These are phyloP conservation scores for Sakesphorus luctuosus DNA, from an alignment of 2,113 vertebrate genomes.

Conservation along the genomic window DNA sequence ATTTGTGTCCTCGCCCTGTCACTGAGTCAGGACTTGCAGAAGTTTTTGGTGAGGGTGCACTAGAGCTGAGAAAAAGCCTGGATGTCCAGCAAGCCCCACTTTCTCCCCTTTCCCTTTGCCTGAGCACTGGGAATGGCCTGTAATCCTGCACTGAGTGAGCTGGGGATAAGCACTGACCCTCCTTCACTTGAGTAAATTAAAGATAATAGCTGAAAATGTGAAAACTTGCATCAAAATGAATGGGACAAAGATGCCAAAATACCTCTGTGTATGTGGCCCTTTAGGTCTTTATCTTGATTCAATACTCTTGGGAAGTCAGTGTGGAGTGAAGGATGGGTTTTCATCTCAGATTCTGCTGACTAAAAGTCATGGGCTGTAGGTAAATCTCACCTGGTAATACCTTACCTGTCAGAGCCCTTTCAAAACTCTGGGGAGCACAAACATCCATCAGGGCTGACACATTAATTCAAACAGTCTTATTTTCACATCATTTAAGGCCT, in stretches of 20 bases:
- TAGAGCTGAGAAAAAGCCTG: neutral
- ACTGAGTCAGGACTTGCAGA: neutral
- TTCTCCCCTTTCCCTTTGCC: neutral
- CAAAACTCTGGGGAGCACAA: neutral
- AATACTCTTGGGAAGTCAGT: constrained; percentile 40
- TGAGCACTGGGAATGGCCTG: neutral
- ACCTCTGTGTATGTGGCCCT: constrained; percentile 6
- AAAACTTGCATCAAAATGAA: constrained; percentile 6
- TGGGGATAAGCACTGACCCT: neutral
- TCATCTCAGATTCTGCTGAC: constrained; percentile 25
- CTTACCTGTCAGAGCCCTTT: constrained; percentile 30
- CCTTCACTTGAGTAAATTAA: neutral
- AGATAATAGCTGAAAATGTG: constrained; percentile 3
- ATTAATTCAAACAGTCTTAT: constrained; percentile 40
- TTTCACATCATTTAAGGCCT: constrained; percentile 36
- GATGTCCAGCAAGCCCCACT: neutral
- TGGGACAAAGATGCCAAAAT: constrained; percentile 16
- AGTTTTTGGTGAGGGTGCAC: neutral
- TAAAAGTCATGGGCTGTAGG: constrained; percentile 22
- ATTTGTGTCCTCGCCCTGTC: neutral
- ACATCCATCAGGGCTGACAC: constrained; percentile 60
- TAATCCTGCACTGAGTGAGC: neutral
- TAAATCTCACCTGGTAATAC: constrained; percentile 64
- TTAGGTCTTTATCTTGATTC: constrained; percentile 43
- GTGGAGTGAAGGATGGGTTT: constrained; percentile 56